Evolutionary conservation across 2,113 vertebrate genomes (phyloP), one percentile per base, ranked within the genome.

Genomic region (Zingel zingel): DNA sequence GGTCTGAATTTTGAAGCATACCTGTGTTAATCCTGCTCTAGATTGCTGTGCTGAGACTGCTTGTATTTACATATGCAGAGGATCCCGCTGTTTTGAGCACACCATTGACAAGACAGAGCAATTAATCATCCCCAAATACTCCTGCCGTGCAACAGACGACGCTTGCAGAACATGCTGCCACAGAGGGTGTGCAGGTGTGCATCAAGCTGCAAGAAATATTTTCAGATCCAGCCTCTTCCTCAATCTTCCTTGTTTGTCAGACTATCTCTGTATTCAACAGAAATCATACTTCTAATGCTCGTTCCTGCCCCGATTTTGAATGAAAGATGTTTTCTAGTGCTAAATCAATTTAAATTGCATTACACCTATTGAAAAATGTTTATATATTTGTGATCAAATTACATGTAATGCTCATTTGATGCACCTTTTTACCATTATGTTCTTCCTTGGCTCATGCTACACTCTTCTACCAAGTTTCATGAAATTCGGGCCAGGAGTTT

Each of bases 81-180:
- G 94, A 94, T 97, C 98, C 97, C 30, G 96, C 97, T 94, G 98
- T 96, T 97, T 94, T 77, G 85, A 91, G 95, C 95, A 92, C 96
- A 96, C 95, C 0, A 92, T 95, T 95, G 89, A 86, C 94, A 91
- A 95, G 97, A 98, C 98, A 98, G 95, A 94, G 96, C 96, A 97
- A 98, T 99, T 98, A 98, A 97, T 98, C 98, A 99, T 95, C 89
- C 93, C 94, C 94, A 96, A 95, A 96, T 95, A 91, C 97, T 96
- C 96, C 97, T 66, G 96, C 96, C 82, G 95, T 1, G 96, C 90
- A 77, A 89, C 74, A 96, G 90, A 95, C 92, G 92, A 96, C 96
- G 96, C 95, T 94, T 92, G 95, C 96, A 91, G 94, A 94, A 92
- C 94, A 91, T 84, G 82, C 93, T 84, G 95, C 96, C 96, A 95